These are phyloP conservation scores for Achlya flavicornis DNA, from an alignment of 2,888 invertebrate species.

Conservation along the genomic window DNA sequence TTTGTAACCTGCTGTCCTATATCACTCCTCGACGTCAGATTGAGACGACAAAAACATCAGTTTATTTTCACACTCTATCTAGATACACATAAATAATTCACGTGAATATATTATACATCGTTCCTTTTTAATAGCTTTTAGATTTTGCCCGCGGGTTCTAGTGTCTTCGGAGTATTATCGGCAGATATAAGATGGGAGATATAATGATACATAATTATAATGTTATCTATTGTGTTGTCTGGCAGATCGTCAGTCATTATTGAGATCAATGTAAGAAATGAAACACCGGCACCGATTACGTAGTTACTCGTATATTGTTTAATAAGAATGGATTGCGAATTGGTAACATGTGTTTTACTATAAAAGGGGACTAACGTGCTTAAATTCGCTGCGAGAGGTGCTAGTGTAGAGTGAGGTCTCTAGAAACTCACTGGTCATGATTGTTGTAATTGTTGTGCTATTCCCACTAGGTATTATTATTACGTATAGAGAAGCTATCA, in stretches of 20 bases:
- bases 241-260: neutral
- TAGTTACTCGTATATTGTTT: no score
- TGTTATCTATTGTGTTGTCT: neutral
- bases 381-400: no score
- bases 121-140: conserved; percentile 2
- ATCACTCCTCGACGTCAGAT: conserved; percentile 4
- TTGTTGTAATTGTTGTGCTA: no score
- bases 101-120: neutral
- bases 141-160: neutral
- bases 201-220: neutral
- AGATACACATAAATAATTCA: neutral
- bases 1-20: neutral
- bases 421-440: no score
- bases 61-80: conserved; percentile 3
- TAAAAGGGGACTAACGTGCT: no score
- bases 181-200: neutral
- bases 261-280: no score
- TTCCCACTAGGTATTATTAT: no score
- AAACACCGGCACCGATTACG: no score
- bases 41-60: neutral
- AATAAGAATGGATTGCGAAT: no score
- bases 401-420: no score
- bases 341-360: no score
- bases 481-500: no score
- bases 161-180: neutral